Base-by-base conservation (phyloP, 2,888 invertebrate species). In the Caenorhabditis drosophilae region DNA sequence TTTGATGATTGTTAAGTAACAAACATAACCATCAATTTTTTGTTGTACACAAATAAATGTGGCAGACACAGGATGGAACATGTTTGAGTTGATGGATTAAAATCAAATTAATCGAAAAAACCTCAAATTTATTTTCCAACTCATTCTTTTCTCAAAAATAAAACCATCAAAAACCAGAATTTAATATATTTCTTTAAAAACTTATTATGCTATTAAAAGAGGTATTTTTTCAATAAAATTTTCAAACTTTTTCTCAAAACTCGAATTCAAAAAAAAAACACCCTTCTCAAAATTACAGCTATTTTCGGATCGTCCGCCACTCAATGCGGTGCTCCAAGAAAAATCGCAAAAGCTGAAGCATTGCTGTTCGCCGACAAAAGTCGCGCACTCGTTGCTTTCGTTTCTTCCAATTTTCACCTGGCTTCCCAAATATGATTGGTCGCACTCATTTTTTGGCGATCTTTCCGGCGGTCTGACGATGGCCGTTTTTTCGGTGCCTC, bases 401-500 rank as follows among this genome's bases (percentile, higher is more conserved):
- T 72, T 72, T 34, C 22, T 72, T 1, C 72, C 72, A 2, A 72
- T 72, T 31, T 47, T 72, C 46, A 54, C 57, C 7, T 72, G 72
- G 80, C 68, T 81, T 20, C 75, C 78, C n/a, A 55, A 69, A 27
- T 81, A 81, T 59, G 67, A 78, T 44, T 80, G 78, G 78, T 68
- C 67, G 20, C 62, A 71, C 18, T 82, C 79, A 1, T 82, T 81
- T 50, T 81, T 81, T 51, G 77, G 75, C 9, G 81, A 81, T 46
- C 45, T 81, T 12, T 77, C 77, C 15, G 81, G 80, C 53, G 81
- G 81, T 22, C 52, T 81, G 52, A 81, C 81, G 7, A 78, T 81
- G 78, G 81, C 79, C 31, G 81, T 81, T 4, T 82, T 81, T 42
- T 75, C 73, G 31, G 78, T 82, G 11, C 81, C 81, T 7, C 77